These are phyloP conservation scores for Meghimatium bilineatum DNA, from an alignment of 2,888 invertebrate genomes.

Conservation along the genomic window DNA sequence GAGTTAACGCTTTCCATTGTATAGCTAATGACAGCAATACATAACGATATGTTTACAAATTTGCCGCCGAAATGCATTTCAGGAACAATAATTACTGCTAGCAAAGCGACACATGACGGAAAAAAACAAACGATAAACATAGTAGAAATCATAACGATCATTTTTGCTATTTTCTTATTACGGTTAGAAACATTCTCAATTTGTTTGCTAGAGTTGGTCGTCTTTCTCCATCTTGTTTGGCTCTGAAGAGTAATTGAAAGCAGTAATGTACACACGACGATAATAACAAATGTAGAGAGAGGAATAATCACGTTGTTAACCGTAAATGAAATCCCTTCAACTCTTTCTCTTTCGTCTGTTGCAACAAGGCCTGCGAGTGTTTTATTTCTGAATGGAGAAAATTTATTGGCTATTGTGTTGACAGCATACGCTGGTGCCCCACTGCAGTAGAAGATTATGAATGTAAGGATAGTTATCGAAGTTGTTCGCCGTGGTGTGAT, in stretches of 20 bases:
- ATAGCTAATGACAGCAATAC: not conserved
- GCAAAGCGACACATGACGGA: not conserved
- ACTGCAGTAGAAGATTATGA: not conserved
- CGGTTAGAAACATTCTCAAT: not conserved
- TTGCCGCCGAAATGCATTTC: not conserved
- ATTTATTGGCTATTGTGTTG: not conserved
- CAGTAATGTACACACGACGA: not conserved
- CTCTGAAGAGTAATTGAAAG: not conserved
- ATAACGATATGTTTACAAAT: not conserved
- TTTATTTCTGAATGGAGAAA: not conserved
- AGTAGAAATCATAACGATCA: not conserved
- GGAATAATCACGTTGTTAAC: not conserved
- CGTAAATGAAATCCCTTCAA: not conserved
- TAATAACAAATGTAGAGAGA: not conserved
- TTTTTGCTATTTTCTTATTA: not conserved
- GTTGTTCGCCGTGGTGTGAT: not conserved
- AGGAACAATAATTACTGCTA: not conserved
- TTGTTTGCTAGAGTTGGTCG: not conserved
- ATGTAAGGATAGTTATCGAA: not conserved
- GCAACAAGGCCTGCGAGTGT: not conserved
- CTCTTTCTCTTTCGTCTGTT: not conserved
- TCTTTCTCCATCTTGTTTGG: not conserved
- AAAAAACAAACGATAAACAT: not conserved
- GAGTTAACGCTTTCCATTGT: not conserved
- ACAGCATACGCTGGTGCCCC: not conserved